Evolutionary conservation across 1,140 invertebrate genomes (phyloP).

Genomic region (Brachionus plicatilis): DNA sequence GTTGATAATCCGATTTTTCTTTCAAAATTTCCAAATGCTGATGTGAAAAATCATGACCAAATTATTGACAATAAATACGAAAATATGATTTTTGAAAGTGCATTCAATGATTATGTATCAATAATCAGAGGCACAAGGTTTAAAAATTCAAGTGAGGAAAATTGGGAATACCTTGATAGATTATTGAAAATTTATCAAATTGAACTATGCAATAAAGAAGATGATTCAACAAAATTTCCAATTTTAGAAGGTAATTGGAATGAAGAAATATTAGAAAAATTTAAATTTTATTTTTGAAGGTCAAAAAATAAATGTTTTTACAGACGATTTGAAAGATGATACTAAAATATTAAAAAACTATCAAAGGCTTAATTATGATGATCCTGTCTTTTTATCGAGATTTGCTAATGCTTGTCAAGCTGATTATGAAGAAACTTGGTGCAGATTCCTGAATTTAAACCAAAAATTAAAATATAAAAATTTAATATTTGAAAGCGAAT

Average conservation of each 20-base stretch:
- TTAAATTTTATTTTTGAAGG: background rate
- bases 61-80: background rate
- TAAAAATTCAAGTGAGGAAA: background rate
- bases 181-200: background rate
- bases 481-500: constrained; percentile 7
- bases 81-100: background rate
- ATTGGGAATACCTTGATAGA: background rate
- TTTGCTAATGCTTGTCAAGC: background rate
- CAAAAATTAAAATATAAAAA: background rate
- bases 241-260: background rate
- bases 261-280: background rate
- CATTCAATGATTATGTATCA: background rate
- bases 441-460: background rate
- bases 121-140: background rate
- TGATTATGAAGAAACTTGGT: background rate
- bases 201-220: background rate
- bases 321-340: background rate
- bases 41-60: background rate
- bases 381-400: background rate
- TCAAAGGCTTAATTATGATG: background rate
- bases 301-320: no score
- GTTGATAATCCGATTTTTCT: background rate
- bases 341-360: background rate
- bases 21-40: background rate
- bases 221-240: background rate